Evolutionary conservation across 2,113 vertebrate species (phyloP), one percentile per base, ranked within the genome.

Genomic region (Barnardius zonarius): DNA sequence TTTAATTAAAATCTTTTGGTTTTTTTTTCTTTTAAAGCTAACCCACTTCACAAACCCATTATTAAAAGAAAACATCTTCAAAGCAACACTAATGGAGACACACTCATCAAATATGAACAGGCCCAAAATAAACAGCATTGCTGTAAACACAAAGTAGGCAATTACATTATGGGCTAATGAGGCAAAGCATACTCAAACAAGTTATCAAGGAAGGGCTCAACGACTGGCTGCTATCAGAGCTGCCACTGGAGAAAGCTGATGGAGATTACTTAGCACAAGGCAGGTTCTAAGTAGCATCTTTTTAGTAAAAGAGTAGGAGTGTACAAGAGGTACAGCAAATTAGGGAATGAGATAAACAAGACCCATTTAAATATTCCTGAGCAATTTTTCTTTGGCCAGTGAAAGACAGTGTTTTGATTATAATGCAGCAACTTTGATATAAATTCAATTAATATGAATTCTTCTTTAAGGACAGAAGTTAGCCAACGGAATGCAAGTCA

Each of bases 141-240:
- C 74, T 86, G 52, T 52, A 93, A 92, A 86, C 80, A 81, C 4
- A 1, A 91, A 96, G 31, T 15, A 85, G 78, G 81, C 66, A 94
- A 96, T 87, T 84, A 78, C 44, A 91, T 79, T 91, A 85, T 5
- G 13, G 77, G 41, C 88, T 96, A 93, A 95, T 84, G 86, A 97
- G 64, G 90, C 80, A 93, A 88, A 97, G 92, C 69, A 24, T 31
- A 74, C 68, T 46, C 66, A 92, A 92, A 86, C 30, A 54, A 64
- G 46, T 68, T 79, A 78, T 57, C 73, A 76, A 43, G 22, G 41
- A 86, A 79, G 23, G 17, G 23, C 41, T 91, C 33, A 25, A 44
- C 49, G 57, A 90, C 79, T 24, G 54, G 31, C 75, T 91, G 81
- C 70, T 89, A 73, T 18, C 69, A 49, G 66, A 20, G 44, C 75